Base-by-base conservation (phyloP, 2,113 vertebrate species). In the Neodon shergylaensis region DNA sequence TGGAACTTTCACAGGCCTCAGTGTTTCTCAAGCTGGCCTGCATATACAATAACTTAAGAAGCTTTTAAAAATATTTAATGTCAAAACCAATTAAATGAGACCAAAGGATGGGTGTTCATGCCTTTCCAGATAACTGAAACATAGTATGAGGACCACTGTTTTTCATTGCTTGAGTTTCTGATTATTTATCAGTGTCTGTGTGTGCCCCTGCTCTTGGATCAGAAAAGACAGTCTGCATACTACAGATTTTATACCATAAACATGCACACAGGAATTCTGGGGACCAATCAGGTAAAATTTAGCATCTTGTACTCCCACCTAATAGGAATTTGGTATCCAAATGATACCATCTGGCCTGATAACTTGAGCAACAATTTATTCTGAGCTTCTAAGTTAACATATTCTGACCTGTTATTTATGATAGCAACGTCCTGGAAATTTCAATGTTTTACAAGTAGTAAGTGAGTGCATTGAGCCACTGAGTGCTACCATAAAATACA, bases 381-480 rank as follows among this genome's bases (percentile, higher is more conserved):
- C 39, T 52, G 1, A 70, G 21, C 86, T 92, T 95, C 47, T 9
- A 88, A 70, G 52, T 95, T 87, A 87, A 77, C 39, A 82, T 85
- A 63, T 19, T 76, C 63, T 89, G 76, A 13, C 39, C 31, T 90
- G 3, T 93, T 94, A 94, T 92, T 86, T 79, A 95, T 94, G 79
- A 84, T 58, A 94, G 36, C 24, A 86, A 95, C 91, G 47, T 92
- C 52, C 77, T 88, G 92, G 82, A 95, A 90, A 91, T 88, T 82
- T 89, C 66, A 85, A 49, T 94, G 81, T 79, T 95, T 95, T 88
- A 39, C 74, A 93, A 94, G 39, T n/a, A 95, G 76, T 65, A 93
- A 93, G 19, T 96, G 65, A 95, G 86, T 42, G 26, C 24, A 68
- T 90, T 90, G 76, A 90, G 33, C 52, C 58, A 95, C 14, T 47